Evolutionary conservation across 2,797 vertebrate genomes (phyloP).

Genomic region (Amazona ochrocephala): DNA sequence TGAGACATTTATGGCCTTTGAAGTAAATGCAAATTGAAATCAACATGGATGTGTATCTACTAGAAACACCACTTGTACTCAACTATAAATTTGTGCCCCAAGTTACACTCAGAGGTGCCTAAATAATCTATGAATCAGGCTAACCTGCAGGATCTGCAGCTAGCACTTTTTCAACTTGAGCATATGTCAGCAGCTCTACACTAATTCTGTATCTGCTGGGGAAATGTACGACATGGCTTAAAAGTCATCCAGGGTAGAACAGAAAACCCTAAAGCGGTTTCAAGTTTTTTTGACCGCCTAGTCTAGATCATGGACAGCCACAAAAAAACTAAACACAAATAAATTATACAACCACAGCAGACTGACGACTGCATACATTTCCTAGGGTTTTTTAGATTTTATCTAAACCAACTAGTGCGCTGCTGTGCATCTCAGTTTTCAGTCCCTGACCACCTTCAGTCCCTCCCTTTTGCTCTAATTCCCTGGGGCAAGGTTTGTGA

Average conservation of each 20-base stretch:
- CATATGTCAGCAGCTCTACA: neutral
- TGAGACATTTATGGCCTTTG: neutral
- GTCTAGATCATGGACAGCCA: neutral
- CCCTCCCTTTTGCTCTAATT: neutral
- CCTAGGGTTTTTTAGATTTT: neutral
- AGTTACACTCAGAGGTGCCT: neutral
- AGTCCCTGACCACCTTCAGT: neutral
- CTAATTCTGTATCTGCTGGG: neutral
- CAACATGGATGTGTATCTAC: neutral
- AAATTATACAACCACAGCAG: neutral
- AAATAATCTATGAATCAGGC: neutral
- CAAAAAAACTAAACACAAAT: neutral
- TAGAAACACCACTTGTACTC: neutral
- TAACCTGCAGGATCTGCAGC: neutral
- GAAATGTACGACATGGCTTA: neutral
- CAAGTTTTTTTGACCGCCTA: neutral
- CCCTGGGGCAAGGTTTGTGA: neutral
- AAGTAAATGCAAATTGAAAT: slow-evolving; percentile 16
- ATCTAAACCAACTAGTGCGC: neutral
- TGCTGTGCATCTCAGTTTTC: neutral
- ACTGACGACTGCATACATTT: neutral
- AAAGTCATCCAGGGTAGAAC: neutral
- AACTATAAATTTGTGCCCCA: neutral
- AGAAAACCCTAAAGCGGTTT: neutral
- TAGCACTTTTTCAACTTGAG: neutral